Base-by-base conservation (phyloP, 2,113 vertebrate species). In the Dendropsophus ebraccatus region DNA sequence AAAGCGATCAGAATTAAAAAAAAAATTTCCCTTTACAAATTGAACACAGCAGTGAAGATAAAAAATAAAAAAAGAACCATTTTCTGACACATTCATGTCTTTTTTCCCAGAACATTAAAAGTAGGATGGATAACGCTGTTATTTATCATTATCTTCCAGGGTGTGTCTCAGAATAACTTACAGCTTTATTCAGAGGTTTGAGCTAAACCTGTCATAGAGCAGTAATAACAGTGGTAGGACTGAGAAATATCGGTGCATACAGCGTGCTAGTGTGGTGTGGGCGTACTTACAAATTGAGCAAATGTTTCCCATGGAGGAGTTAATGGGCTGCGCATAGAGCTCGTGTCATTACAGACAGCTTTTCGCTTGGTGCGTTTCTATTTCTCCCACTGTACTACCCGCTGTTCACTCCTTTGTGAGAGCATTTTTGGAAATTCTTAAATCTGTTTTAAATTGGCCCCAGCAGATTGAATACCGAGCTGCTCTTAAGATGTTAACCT, bases 371-470 rank as follows among this genome's bases (percentile, higher is more conserved):
- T 69, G 76, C 23, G 17, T 28, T 80, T 47, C 76, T 80, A 45
- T 54, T 54, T 73, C 77, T 80, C 76, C 65, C 17, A n/a, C 54
- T 35, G 32, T 30, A 37, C 75, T 47, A 49, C 76, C 69, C 73
- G 50, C 77, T 80, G 76, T 49, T 81, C 28, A 25, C 60, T 32
- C 62, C 37, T 45, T 81, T 72, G 50, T 45, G 50, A 56, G 17
- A 28, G 62, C 76, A 41, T 73, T 73, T 83, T 81, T 81, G 78
- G 56, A 81, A 35, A 81, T 81, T 80, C 58, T 65, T 81, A 81
- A 81, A 81, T 81, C 78, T 65, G 78, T 47, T 81, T 72, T 72
- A 73, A 83, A 83, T 73, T 83, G 81, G 67, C 81, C 6, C 65
- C 50, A 17, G 32, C 50, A 11, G 30, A 50, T 54, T 72, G 49